Conservation (phyloP, 1,140 invertebrate species). For the Octopus bimaculoides region DNA sequence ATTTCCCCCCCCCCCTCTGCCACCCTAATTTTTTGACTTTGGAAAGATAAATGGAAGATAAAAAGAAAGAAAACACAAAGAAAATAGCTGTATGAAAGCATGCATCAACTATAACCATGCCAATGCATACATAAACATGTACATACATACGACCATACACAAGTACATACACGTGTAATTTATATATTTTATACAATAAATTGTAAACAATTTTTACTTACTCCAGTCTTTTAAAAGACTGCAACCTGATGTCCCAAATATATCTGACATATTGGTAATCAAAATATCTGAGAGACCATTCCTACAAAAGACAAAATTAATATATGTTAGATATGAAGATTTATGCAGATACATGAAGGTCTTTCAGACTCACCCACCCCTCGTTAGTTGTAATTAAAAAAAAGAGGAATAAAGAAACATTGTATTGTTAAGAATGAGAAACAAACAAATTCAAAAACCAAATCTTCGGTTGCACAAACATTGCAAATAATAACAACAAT, state of each 20-base stretch:
- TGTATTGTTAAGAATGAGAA: too few relatives aligned
- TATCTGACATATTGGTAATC: slow-evolving; percentile 51
- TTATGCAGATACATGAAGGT: too few relatives aligned
- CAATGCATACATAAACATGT: background rate
- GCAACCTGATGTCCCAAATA: slow-evolving; percentile 38
- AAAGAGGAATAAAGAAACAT: too few relatives aligned
- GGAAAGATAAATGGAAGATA: background rate
- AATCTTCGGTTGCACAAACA: too few relatives aligned
- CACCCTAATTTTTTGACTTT: too few relatives aligned
- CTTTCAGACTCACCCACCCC: too few relatives aligned
- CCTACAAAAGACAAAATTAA: slow-evolving; percentile 11
- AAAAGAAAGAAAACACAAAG: background rate
- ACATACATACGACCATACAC: background rate
- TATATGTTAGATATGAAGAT: too few relatives aligned
- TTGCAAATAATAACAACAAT: too few relatives aligned
- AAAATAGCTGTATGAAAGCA: background rate
- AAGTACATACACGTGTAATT: background rate
- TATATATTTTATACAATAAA: background rate
- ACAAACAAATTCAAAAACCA: too few relatives aligned
- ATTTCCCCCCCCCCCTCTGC: too few relatives aligned
- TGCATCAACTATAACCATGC: background rate
- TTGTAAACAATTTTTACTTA: slow-evolving; percentile 28
- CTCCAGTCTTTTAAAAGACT: slow-evolving; percentile 43
- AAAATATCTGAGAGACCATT: slow-evolving; percentile 39
- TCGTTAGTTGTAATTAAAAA: too few relatives aligned